Conservation (phyloP, 2,797 vertebrate species). For the Thamnophis elegans region DNA sequence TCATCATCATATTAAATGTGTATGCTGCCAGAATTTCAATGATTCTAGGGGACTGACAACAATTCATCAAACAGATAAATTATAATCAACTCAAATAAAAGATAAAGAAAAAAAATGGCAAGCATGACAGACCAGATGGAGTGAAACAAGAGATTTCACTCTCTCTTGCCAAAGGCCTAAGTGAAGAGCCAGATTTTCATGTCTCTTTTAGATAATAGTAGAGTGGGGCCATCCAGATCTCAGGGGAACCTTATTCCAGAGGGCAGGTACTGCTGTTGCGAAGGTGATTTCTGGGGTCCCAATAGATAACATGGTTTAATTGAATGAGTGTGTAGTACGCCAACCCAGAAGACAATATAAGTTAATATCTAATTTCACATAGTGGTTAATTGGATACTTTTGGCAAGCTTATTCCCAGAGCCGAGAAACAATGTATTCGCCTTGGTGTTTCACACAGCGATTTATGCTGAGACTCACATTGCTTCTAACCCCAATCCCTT, state of each 20-base stretch:
- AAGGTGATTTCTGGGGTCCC: not conserved
- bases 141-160: not conserved
- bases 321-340: not conserved
- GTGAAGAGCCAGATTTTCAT: not conserved
- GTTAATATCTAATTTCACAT: not conserved
- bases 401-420: not conserved
- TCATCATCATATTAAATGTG: not conserved
- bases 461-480: not conserved
- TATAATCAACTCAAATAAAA: not conserved
- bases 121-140: not conserved
- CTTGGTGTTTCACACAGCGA: not conserved
- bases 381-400: not conserved
- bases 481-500: not conserved
- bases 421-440: not conserved
- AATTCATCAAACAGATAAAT: not conserved
- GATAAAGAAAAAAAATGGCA: not conserved
- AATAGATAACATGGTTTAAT: not conserved
- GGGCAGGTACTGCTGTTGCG: not conserved
- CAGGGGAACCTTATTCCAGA: not conserved
- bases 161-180: not conserved
- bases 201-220: not conserved
- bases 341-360: not conserved
- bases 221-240: not conserved
- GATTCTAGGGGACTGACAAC: not conserved
- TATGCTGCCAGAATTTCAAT: not conserved